Percentiles rank a stretch among this genome's conserved stretches.
Evolutionary conservation across 2,797 vertebrate genomes (phyloP).

Genomic region (Columba guinea): DNA sequence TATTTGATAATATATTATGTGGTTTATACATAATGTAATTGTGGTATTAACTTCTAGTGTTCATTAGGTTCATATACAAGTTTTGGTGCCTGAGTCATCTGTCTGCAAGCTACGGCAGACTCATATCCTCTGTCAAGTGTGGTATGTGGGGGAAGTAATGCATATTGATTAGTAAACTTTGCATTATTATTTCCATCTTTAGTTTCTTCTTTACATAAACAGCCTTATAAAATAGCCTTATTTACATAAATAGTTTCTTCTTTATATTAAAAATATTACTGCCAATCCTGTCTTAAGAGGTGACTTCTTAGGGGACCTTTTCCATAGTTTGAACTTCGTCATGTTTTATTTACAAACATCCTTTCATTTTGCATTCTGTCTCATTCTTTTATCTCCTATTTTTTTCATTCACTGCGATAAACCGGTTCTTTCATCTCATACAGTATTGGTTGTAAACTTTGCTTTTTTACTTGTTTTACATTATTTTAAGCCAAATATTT

Average conservation of each 20-base stretch:
- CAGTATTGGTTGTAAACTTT: neutral
- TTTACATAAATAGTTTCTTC: neutral
- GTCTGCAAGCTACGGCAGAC: neutral
- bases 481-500: neutral
- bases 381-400: neutral
- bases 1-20: neutral
- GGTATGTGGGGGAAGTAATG: neutral
- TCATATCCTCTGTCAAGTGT: neutral
- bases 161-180: neutral
- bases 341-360: neutral
- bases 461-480: neutral
- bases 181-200: neutral
- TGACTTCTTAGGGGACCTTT: neutral
- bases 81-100: neutral
- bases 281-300: neutral
- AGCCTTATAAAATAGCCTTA: neutral
- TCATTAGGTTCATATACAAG: neutral
- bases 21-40: neutral
- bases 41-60: neutral
- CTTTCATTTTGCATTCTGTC: neutral
- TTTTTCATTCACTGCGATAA: neutral
- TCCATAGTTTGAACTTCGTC: neutral
- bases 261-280: neutral
- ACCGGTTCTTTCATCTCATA: neutral
- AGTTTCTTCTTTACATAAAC: neutral